Percentiles rank a stretch among this genome's conserved stretches.
Evolutionary conservation across 2,113 vertebrate species (phyloP).

Genomic region (Paradisaea rubra): DNA sequence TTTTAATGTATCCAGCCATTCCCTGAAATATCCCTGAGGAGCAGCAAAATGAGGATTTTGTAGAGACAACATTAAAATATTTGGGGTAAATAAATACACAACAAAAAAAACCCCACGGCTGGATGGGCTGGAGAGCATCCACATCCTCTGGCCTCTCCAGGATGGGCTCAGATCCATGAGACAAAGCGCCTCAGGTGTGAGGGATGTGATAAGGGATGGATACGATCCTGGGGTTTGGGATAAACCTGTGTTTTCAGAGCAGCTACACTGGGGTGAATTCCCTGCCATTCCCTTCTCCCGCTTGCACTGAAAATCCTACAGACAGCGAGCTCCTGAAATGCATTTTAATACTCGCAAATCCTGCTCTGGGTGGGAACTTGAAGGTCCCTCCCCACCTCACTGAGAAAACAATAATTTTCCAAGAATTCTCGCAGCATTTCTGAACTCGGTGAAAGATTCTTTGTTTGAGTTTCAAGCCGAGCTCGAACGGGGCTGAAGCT

Average conservation of each 20-base stretch:
- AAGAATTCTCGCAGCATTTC: constrained; percentile 16
- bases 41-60: not conserved
- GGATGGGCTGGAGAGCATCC: not conserved
- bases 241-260: not conserved
- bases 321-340: not conserved
- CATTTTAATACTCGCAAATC: not conserved
- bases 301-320: not conserved
- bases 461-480: constrained; percentile 50
- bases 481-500: constrained; percentile 2
- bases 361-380: not conserved
- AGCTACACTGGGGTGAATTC: not conserved
- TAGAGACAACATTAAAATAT: not conserved
- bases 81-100: not conserved
- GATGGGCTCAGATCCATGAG: not conserved
- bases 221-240: not conserved
- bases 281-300: not conserved
- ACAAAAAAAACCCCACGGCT: not conserved
- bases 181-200: not conserved
- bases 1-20: not conserved
- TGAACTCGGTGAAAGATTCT: constrained; percentile 38
- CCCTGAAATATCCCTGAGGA: not conserved
- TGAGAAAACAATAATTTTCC: not conserved
- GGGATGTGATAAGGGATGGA: not conserved
- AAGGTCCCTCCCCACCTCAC: not conserved
- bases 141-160: not conserved